Evolutionary conservation across 2,113 vertebrate species (phyloP).

Genomic region (Cinclus mexicanus): DNA sequence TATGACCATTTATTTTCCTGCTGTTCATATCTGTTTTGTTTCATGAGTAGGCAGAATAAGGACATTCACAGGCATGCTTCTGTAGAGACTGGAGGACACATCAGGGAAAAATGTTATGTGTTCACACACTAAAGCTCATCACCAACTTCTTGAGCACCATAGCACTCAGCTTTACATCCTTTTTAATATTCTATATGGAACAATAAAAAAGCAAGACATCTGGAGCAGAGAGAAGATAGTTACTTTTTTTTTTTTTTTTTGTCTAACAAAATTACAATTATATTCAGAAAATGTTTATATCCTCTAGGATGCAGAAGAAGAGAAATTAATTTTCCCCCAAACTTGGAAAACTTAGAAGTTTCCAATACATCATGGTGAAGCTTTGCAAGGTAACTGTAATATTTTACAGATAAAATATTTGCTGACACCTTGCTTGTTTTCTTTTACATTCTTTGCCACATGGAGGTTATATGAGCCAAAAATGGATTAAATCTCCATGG

Average conservation of each 20-base stretch:
- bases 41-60: not conserved
- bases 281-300: not conserved
- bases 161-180: not conserved
- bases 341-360: not conserved
- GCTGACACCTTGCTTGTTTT: not conserved
- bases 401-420: not conserved
- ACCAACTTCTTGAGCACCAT: not conserved
- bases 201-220: not conserved
- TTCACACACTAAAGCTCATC: not conserved
- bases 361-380: not conserved
- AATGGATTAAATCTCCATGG: not conserved
- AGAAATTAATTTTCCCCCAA: not conserved
- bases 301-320: not conserved
- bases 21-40: not conserved
- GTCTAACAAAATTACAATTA: not conserved
- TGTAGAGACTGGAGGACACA: not conserved
- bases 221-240: not conserved
- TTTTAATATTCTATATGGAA: not conserved
- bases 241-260: not conserved
- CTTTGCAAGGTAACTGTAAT: not conserved
- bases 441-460: not conserved
- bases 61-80: not conserved
- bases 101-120: not conserved
- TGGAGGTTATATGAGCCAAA: not conserved
- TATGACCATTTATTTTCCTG: not conserved